phyloP scores from a whole-genome alignment of 2,113 vertebrate species.

The Psettodes erumei region DNA sequence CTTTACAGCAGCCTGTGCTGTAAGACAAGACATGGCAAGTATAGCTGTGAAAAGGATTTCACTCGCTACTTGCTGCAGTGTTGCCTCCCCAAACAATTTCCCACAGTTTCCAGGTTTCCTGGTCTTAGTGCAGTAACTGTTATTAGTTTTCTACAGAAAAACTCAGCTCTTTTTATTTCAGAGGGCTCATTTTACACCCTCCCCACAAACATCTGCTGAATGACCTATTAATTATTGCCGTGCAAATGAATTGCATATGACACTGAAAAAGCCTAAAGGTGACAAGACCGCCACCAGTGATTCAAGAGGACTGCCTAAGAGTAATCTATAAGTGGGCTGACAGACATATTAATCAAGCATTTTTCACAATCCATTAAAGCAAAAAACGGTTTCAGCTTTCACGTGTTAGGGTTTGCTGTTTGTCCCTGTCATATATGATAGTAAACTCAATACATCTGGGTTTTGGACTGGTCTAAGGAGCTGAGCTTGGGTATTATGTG shows the following conservation, averaged over 20 bases:
- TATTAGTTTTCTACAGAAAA: slow-evolving; percentile 18
- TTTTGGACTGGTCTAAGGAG: neutral
- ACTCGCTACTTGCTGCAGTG: slow-evolving; percentile 42
- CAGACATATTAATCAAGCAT: neutral
- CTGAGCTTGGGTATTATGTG: too few relatives aligned
- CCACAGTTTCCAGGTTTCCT: slow-evolving; percentile 26
- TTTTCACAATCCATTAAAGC: too few relatives aligned
- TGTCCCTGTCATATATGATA: too few relatives aligned
- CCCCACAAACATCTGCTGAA: neutral
- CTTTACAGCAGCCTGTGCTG: slow-evolving; percentile 68
- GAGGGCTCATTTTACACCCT: slow-evolving; percentile 4
- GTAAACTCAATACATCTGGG: too few relatives aligned
- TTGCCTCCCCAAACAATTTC: slow-evolving; percentile 31
- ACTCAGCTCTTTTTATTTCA: slow-evolving; percentile 9
- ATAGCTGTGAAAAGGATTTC: slow-evolving; percentile 61
- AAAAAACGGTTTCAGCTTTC: neutral
- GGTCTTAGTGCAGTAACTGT: slow-evolving; percentile 27
- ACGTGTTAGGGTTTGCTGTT: neutral
- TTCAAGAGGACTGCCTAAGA: neutral
- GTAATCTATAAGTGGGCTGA: neutral
- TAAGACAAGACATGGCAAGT: slow-evolving; percentile 70
- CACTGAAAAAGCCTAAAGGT: neutral
- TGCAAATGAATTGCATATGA: neutral
- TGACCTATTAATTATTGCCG: slow-evolving; percentile 13
- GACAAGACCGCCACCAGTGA: neutral